Evolutionary conservation across 2,888 invertebrate genomes (phyloP), one percentile per base, ranked within the genome.

Genomic region (Polylopha cassiicola): DNA sequence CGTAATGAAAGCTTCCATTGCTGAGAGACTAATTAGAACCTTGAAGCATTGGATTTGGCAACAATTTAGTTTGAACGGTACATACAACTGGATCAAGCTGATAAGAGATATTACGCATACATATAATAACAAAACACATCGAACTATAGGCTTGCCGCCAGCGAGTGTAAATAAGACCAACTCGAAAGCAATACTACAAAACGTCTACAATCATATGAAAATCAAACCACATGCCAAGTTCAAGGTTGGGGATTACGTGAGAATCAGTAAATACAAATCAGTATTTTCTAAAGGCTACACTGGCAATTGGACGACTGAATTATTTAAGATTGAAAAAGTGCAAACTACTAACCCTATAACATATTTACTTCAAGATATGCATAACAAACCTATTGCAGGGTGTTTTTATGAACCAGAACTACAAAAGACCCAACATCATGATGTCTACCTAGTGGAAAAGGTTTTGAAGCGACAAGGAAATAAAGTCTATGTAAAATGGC

Each of bases 251-350:
- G 46, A 47, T 10, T 27, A 17, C 15, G 45, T 47, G 9, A 29
- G 47, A 11, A 46, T 50, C 0, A 50, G 50, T 28, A 50, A 49
- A 11, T 41, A 47, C 10, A 47, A 45, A 21, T 31, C 24, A 4
- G n/a, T 3, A 18, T 48, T 48, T 39, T 29, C 44, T 3, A 46
- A 46, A 13, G 39, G 48, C 1, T 51, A 47, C 8, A 48, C 46
- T 3, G 39, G 36, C 6, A 48, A 48, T 22, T 51, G 51, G 49
- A 37, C 44, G 1, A 44, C 50, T 3, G 54, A 52, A 47, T 24
- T 52, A 46, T 52, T 50, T 34, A 44, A 29, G 10, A 43, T 52
- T 15, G 21, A 7, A 4, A 39, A 42, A 26, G 11, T 52, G 10
- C 21, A 48, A 9, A 28, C 39, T 3, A 52, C 54, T 4, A 30